Base-by-base conservation (phyloP, 2,113 vertebrate genomes). In the Odontesthes bonariensis region DNA sequence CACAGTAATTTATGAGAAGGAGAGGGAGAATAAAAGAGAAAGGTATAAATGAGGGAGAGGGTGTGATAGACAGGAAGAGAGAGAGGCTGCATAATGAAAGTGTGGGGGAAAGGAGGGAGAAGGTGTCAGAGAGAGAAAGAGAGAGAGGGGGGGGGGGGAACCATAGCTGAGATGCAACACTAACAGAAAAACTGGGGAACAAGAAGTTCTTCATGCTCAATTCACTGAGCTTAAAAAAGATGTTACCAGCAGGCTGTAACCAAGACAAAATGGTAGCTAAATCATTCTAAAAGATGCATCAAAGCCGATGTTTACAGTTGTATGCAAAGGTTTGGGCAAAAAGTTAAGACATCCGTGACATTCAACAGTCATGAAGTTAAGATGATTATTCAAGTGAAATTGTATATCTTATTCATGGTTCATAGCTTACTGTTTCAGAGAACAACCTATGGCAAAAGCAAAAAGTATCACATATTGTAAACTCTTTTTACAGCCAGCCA, bases 1-100 rank as follows among this genome's bases (percentile, higher is more conserved):
- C 76, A 68, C 79, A 82, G 72, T 72, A 79, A 84, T 78, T 72
- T 78, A 59, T 53, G 61, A 77, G 86, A 87, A 83, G 69, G 54
- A 79, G 79, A 70, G 38, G 19, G 62, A 69, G 84, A 78, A 79
- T 66, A 80, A 77, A 81, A 42, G 23, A 63, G 51, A 23, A 56
- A 78, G 78, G 69, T 56, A n/a, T 38, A 51, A 69, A 73, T 32
- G 53, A 65, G 57, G 22, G 31, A 61, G n/a, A 71, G 52, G 3
- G 61, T 54, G 54, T 23, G 47, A 52, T 35, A 46, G 71, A 72
- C 5, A 7, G 7, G 13, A 53, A 70, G 20, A n/a, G 53, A 73
- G 57, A 32, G 42, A 10, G 17, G 19, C 17, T 7, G 46, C 46
- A 31, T 32, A 62, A 40, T 22, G 33, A 40, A 60, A 47, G 64